Evolutionary conservation across 92 coral and sea anemone genomes (phyloP), one percentile per base, ranked within the genome.

Genomic region (Plumapathes pennacea): DNA sequence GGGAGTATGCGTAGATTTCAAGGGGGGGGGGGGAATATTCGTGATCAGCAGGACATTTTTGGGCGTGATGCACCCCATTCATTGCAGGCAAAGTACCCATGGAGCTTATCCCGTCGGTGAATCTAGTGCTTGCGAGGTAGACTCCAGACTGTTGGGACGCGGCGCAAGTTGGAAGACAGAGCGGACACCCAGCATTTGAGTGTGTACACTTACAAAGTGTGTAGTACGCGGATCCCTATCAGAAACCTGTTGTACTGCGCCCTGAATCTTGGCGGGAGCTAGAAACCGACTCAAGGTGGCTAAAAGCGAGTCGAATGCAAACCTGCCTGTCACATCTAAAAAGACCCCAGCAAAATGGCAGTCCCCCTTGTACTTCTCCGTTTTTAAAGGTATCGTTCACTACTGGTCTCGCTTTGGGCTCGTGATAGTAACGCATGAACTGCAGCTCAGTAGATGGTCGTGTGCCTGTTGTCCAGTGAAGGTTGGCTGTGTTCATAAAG

Each of bases 131-230:
- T 77, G 85, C 17, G 79, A 70, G 11, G 13, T 77, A 2, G 61
- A 70, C 20, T n/a, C n/a, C n/a, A n/a, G 65, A 60, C 12, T 69
- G 80, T 49, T 25, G 49, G 52, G 79, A 68, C 29, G 60, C 66
- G 18, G 54, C 83, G 24, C 58, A 52, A 56, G 65, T 61, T 27
- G 68, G 50, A 11, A 32, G 58, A 21, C 25, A 25, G 10, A 77
- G 73, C 53, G 67, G 85, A 4, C 69, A 58, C 36, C 85, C 80
- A 13, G 77, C 64, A 2, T 77, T 57, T 30, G 69, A 58, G 28
- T 70, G 85, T 17, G 36, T 29, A 25, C 85, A 71, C 34, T 59
- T 71, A 31, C 27, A 60, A 37, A 77, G 72, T 50, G 66, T 69
- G 30, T 78, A 76, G 71, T 76, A 76, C 43, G 50, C 66, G 2